Evolutionary conservation across 2,113 vertebrate species (phyloP).

Genomic region (Dicrurus megarhynchus): DNA sequence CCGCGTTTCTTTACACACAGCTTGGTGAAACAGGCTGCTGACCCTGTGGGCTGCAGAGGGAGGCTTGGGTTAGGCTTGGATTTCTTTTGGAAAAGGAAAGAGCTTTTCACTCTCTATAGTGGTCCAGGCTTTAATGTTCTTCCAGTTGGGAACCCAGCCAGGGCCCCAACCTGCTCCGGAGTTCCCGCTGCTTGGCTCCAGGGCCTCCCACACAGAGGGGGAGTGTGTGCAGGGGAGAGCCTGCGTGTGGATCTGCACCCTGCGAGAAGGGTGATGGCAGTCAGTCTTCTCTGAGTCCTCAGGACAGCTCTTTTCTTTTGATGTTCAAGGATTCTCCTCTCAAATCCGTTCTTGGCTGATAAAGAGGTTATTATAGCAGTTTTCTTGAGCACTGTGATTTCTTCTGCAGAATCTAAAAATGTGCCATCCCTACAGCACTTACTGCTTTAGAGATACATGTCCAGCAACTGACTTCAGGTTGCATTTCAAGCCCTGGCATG

Average conservation of each 20-base stretch:
- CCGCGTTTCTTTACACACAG: not conserved
- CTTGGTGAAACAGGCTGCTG: not conserved
- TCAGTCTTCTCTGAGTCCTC: not conserved
- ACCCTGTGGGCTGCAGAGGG: not conserved
- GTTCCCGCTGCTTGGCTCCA: not conserved
- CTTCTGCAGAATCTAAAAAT: not conserved
- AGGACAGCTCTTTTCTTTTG: not conserved
- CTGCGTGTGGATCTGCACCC: not conserved
- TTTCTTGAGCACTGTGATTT: not conserved
- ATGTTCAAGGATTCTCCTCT: not conserved
- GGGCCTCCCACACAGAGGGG: not conserved
- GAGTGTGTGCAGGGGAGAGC: not conserved
- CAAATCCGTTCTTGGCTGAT: not conserved
- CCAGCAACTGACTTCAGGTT: not conserved
- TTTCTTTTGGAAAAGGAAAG: not conserved
- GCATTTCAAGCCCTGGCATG: not conserved
- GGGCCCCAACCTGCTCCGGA: not conserved
- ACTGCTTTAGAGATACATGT: not conserved
- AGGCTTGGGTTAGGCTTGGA: not conserved
- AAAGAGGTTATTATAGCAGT: not conserved
- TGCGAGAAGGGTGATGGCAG: not conserved
- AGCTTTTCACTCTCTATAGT: not conserved
- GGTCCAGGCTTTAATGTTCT: not conserved
- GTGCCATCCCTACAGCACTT: not conserved
- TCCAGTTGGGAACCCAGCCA: not conserved